These are phyloP conservation scores for Columba janthina DNA, from an alignment of 2,113 vertebrate species.

Conservation along the genomic window DNA sequence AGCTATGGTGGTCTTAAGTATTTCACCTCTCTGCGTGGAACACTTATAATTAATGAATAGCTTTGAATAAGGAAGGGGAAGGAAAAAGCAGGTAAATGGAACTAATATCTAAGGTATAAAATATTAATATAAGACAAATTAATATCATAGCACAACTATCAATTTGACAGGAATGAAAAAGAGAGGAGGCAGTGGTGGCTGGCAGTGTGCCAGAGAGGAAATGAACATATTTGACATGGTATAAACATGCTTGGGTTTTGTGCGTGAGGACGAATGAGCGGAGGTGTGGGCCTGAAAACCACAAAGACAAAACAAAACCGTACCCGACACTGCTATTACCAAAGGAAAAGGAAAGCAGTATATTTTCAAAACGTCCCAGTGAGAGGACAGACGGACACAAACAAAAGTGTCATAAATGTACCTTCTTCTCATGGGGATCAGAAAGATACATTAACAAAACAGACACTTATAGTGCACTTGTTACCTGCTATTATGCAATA, in stretches of 20 bases:
- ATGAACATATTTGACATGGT: background rate
- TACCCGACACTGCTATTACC: background rate
- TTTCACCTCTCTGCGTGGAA: background rate
- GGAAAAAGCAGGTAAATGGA: background rate
- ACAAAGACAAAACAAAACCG: background rate
- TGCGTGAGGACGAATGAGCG: fast-evolving
- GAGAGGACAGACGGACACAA: background rate
- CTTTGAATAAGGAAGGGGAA: background rate
- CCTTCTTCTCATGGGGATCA: background rate
- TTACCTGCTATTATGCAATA: background rate
- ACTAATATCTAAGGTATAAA: background rate
- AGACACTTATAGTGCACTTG: background rate
- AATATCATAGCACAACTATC: background rate
- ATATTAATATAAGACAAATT: background rate
- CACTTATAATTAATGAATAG: background rate
- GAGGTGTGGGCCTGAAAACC: background rate
- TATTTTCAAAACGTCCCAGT: background rate
- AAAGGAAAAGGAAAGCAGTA: background rate
- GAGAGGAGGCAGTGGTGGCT: background rate
- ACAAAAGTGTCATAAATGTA: background rate
- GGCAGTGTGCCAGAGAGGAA: background rate
- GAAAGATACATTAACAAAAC: background rate
- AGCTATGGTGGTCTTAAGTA: background rate
- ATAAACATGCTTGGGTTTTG: background rate
- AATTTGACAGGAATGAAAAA: background rate